Base-by-base conservation (phyloP, 2,113 vertebrate genomes). In the Cricetomys ansorgei region DNA sequence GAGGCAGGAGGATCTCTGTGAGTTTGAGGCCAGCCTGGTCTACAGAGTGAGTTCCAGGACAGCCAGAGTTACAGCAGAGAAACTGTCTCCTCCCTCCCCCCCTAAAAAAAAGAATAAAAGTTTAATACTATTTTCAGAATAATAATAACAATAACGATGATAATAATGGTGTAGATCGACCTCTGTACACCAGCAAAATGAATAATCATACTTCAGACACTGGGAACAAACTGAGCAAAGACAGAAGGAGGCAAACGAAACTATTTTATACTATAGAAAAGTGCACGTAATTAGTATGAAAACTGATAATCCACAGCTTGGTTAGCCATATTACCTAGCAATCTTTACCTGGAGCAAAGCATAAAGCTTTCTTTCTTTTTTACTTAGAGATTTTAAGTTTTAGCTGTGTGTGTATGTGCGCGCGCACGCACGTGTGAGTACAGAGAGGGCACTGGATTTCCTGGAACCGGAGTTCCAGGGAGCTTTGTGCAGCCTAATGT, bases 91-190 rank as follows among this genome's bases (percentile, higher is more conserved):
- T n/a, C n/a, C n/a, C n/a, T n/a, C n/a, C n/a, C n/a, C n/a, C n/a
- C n/a, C n/a, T n/a, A n/a, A n/a, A n/a, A n/a, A n/a, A n/a, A n/a
- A n/a, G n/a, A n/a, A n/a, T n/a, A n/a, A n/a, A n/a, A n/a, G n/a
- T n/a, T 95, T 55, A 79, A 94, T 80, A 75, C 67, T 94, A 80
- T 94, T 92, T 95, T 87, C 25, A 94, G 19, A 97, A 73, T n/a
- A 89, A 9, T 65, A 91, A 96, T 17, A 94, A 59, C 23, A 91
- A 62, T 62, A 96, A 73, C 31, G 79, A 5, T 59, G 87, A 95
- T 13, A 92, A 48, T 25, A 87, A 67, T 79, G 43, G 16, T 45
- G 72, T 23, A 83, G 17, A 19, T 3, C 40, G 7, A 88, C 37
- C 15, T 70, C 40, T 50, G 81, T 43, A 85, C 23, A 76, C 62